Base-by-base conservation (phyloP, 2,113 vertebrate species). In the Phocoena phocoena region DNA sequence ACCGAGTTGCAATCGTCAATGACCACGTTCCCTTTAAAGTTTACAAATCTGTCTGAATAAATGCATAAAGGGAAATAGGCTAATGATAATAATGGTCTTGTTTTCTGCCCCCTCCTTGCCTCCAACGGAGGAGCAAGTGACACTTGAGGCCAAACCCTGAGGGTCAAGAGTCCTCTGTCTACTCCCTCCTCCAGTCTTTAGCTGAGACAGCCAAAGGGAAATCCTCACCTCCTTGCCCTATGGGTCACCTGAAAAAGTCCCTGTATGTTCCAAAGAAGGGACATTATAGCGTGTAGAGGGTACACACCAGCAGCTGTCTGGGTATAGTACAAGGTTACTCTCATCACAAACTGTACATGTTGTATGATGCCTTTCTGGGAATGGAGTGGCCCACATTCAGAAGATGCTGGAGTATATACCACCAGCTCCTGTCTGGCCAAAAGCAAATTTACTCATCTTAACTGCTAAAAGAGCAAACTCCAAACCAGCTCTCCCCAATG, bases 401-500 rank as follows among this genome's bases (percentile, higher is more conserved):
- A 86, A 87, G 63, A 60, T 67, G n/a, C 73, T 4, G 4, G 1
- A 33, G 6, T 67, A 15, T 36, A n/a, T 5, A 50, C 8, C 41
- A 60, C 3, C 12, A 33, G 44, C 26, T 91, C 60, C 53, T 50
- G 90, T 93, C 73, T 23, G n/a, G 79, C 67, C 80, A 28, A 83
- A 74, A 84, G 38, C 44, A 93, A 88, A 86, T 76, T 53, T 65
- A 55, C 36, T 88, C 31, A 74, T 82, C 53, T 50, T 26, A 55
- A 55, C 47, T 62, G 8, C 28, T 67, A 33, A 63, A 81, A 79
- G 33, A 77, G n/a, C 9, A 0, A 23, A 36, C 31, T 80, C 62
- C 21, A n/a, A 41, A 65, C 25, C 55, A 92, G 67, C 50, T 41
- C 20, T 21, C 50, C 7, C 31, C 23, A 5, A 2, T 20, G 47